These are phyloP conservation scores for Geodia barretti DNA, from an alignment of 37 sponge, comb jelly and placozoan species.

Conservation along the genomic window DNA sequence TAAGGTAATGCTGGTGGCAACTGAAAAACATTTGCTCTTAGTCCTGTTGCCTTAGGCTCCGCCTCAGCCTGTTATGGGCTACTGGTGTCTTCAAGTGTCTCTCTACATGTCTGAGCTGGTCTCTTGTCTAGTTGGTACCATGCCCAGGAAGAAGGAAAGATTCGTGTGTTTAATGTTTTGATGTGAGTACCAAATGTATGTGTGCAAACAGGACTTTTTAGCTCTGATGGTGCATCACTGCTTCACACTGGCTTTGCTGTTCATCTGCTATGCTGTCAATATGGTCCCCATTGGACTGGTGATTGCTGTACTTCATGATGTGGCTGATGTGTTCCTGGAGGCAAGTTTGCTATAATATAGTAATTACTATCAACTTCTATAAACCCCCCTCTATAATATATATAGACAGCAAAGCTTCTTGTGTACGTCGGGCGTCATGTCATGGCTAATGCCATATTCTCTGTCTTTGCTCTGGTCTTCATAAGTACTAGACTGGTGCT, in stretches of 20 bases:
- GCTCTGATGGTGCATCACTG: conserved; percentile 18
- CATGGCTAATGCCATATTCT: neutral
- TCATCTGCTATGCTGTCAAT: conserved; percentile 16
- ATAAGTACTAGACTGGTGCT: conserved; percentile 29
- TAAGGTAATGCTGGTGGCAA: neutral
- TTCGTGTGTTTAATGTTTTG: neutral
- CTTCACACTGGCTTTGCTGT: conserved; percentile 14
- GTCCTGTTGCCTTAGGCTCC: neutral
- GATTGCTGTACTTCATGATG: conserved; percentile 47
- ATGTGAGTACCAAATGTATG: neutral
- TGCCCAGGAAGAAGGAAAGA: conserved; percentile 15
- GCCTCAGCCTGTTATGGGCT: conserved; percentile 4
- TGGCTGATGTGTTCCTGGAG: conserved; percentile 59
- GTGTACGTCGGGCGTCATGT: neutral
- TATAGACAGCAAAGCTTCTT: conserved; percentile 28
- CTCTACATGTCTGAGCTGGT: conserved; percentile 32
- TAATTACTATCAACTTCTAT: too few species aligned
- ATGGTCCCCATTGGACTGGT: conserved; percentile 37
- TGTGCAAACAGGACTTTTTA: conserved; percentile 10
- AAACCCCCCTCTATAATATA: neutral
- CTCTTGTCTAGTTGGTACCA: neutral
- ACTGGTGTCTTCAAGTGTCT: conserved; percentile 30
- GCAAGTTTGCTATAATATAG: conserved; percentile 4
- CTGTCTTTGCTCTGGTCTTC: conserved; percentile 17
- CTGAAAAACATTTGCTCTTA: neutral